A percentile compares a stretch with the other conserved stretches of the same genome.
Conservation (phyloP, 2,113 vertebrate genomes). For the Catagonus wagneri region DNA sequence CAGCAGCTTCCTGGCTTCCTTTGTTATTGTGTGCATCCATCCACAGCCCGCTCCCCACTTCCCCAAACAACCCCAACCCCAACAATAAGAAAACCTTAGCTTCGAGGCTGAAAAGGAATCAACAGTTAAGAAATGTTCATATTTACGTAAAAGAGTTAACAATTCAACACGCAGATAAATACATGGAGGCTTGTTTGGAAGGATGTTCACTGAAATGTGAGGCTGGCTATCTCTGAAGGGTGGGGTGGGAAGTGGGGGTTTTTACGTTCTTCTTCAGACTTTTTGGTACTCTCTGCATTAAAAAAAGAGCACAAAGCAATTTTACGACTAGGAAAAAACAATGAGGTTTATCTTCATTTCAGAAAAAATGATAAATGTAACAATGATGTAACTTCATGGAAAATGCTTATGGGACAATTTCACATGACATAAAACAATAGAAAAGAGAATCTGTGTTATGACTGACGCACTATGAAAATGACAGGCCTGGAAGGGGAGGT, state of each 20-base stretch:
- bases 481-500: not conserved
- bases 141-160: not conserved
- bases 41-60: not conserved
- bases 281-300: not conserved
- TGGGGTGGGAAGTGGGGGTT: not conserved
- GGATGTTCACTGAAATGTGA: not conserved
- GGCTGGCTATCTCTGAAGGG: not conserved
- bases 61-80: not conserved
- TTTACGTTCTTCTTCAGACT: not conserved
- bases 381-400: not conserved
- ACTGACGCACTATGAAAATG: not conserved
- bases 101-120: not conserved
- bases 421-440: not conserved
- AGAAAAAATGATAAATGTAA: conserved; percentile 6
- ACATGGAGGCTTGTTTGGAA: not conserved
- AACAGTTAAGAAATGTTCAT: not conserved
- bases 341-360: not conserved
- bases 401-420: conserved; percentile 15
- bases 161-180: not conserved
- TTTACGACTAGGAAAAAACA: conserved; percentile 38
- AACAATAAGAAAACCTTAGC: not conserved
- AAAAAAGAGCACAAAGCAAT: not conserved
- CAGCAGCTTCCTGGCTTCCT: not conserved
- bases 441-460: not conserved
- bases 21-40: not conserved